Evolutionary conservation across 2,797 vertebrate species (phyloP).

Genomic region (Enteromius afrohamiltoni): DNA sequence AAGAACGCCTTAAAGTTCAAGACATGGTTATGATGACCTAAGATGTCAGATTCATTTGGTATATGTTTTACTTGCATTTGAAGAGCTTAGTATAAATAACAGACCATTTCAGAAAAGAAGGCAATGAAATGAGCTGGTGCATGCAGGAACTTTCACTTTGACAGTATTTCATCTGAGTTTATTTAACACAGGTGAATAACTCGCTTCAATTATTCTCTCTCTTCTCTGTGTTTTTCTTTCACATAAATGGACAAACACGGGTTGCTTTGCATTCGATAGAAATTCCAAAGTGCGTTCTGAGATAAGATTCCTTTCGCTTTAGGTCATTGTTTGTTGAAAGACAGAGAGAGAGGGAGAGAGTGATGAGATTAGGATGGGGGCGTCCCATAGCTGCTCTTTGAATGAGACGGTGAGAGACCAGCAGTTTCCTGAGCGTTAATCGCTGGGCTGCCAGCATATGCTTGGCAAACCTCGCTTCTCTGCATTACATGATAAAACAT

Average conservation of each 20-base stretch:
- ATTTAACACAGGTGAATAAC: background rate
- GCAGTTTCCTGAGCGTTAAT: conserved; percentile 56
- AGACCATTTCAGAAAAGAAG: background rate
- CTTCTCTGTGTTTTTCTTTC: background rate
- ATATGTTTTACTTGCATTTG: background rate
- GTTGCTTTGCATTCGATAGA: conserved; percentile 66
- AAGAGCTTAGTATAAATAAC: background rate
- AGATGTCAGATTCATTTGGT: background rate
- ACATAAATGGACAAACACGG: conserved; percentile 42
- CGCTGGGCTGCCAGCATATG: conserved; percentile 53
- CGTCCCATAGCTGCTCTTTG: conserved; percentile 48
- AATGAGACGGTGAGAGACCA: conserved; percentile 50
- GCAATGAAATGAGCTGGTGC: background rate
- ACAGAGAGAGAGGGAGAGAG: conserved; percentile 32
- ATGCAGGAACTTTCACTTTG: background rate
- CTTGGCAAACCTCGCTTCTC: conserved; percentile 48
- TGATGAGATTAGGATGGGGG: conserved; percentile 38
- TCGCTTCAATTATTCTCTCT: background rate
- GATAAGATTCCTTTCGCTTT: conserved; percentile 78
- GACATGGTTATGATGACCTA: background rate
- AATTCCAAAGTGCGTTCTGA: conserved; percentile 71
- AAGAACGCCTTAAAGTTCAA: background rate
- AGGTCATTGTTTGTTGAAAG: conserved; percentile 68
- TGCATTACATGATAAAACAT: conserved; percentile 55
- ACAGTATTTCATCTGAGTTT: background rate